Evolutionary conservation across 2,113 vertebrate species (phyloP), one percentile per base, ranked within the genome.

Genomic region (Saccopteryx bilineata): DNA sequence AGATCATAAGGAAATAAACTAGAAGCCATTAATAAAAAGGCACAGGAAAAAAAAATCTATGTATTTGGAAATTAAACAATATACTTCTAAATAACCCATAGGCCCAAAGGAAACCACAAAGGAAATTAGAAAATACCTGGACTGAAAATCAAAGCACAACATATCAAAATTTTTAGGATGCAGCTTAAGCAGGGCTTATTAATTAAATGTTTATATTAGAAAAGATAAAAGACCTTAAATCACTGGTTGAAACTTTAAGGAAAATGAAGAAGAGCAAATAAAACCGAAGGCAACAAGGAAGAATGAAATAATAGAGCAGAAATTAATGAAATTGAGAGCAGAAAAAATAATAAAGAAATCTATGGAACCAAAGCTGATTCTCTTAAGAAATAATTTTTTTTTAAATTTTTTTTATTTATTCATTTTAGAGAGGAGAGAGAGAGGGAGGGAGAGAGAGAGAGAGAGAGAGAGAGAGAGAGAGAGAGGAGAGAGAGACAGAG

Each of bases 261-360:
- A 88, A 88, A 91, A 94, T 9, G 60, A 72, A 91, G 63, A 91
- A 93, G 31, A 69, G 14, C 4, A 93, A 72, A 90, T 72, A 46
- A 93, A 89, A 61, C 8, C 15, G 18, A 76, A 26, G 13, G 71
- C 5, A 88, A 54, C 14, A 31, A 69, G 76, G 71, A 95, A 19
- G 28, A 89, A 71, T 31, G 15, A 80, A 71, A 88, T 31, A 85
- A 72, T 72, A 91, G 19, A 79, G 13, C 13, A 71, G 15, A 95
- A 78, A 81, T 54, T 61, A 80, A 23, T 39, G 50, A 56, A 78
- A 82, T 4, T 39, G 60, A 91, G 60, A 95, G 19, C 63, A 68
- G 56, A 72, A 46, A 80, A 80, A 72, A 56, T 56, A 82, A n/a
- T 0, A 76, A 46, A 66, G 48, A 92, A 92, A 94, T 13, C 3